These are phyloP conservation scores for Steromphala cineraria DNA, from an alignment of 2,888 invertebrate species.

Conservation along the genomic window DNA sequence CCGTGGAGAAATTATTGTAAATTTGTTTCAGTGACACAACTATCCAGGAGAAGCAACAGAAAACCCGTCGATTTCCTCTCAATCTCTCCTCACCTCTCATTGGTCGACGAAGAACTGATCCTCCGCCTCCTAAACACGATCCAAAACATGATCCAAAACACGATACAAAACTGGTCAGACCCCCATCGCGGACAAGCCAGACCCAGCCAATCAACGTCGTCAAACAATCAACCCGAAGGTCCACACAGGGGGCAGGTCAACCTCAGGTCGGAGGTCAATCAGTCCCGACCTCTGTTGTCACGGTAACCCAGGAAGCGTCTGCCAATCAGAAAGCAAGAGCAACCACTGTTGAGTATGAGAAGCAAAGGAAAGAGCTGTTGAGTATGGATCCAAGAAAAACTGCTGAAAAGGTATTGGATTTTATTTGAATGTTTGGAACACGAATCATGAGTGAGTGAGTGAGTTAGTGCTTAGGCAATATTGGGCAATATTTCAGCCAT, in stretches of 20 bases:
- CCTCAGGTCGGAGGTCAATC: neutral
- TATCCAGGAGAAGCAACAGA: slow-evolving; percentile 76
- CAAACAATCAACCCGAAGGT: slow-evolving; percentile 3
- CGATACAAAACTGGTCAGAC: slow-evolving; percentile 14
- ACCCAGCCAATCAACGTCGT: slow-evolving; percentile 1
- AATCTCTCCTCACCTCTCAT: slow-evolving; percentile 56
- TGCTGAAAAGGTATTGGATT: neutral
- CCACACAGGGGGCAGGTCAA: slow-evolving; percentile 1
- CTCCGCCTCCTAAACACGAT: slow-evolving; percentile 24
- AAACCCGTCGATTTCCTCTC: slow-evolving; percentile 50
- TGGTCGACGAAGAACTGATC: slow-evolving; percentile 46
- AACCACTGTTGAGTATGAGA: slow-evolving; percentile 47
- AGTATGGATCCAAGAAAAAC: slow-evolving; percentile 26
- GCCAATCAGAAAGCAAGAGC: slow-evolving; percentile 27
- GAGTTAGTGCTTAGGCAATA: too few relatives aligned
- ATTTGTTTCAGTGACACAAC: neutral
- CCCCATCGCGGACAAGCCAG: neutral
- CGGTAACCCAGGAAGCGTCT: slow-evolving; percentile 7
- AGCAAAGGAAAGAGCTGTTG: slow-evolving; percentile 52
- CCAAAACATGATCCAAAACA: slow-evolving; percentile 3
- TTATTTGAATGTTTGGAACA: neutral
- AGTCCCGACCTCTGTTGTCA: neutral
- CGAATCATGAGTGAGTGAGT: too few relatives aligned
- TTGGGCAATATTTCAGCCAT: too few relatives aligned
- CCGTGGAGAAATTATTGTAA: neutral